Evolutionary conservation across 2,888 invertebrate genomes (phyloP).

Genomic region (Andrena trimmerana): DNA sequence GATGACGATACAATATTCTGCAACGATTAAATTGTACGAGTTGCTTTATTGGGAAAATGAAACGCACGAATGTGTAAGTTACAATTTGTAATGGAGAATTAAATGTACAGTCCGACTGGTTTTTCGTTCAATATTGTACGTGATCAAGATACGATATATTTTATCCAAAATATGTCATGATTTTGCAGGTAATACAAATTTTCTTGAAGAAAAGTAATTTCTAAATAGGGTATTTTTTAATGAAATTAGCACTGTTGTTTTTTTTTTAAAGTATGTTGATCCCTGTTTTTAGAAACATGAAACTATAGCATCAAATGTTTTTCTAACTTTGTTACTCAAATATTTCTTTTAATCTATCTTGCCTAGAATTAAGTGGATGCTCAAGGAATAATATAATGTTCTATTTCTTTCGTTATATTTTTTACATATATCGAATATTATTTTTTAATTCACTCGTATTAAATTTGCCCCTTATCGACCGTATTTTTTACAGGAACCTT

Average conservation of each 20-base stretch:
- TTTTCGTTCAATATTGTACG: background rate
- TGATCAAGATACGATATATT: background rate
- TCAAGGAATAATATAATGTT: background rate
- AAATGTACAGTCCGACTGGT: background rate
- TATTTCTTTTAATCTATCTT: background rate
- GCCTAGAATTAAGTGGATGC: background rate
- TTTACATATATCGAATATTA: too few species aligned
- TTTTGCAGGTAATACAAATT: background rate
- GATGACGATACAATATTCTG: background rate
- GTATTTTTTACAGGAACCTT: constrained; percentile 11
- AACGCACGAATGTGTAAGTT: background rate
- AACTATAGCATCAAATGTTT: background rate
- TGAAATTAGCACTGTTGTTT: background rate
- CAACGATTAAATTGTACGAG: background rate
- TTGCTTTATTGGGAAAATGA: background rate
- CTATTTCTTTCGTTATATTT: background rate
- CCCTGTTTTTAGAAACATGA: background rate
- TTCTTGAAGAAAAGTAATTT: background rate
- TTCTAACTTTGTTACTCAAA: background rate
- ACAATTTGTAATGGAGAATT: background rate
- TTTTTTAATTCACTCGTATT: background rate
- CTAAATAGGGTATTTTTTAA: background rate
- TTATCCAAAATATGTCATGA: background rate
- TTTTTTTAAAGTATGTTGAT: background rate
- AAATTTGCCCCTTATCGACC: constrained; percentile 5